phyloP scores from a whole-genome alignment of 2,797 vertebrate genomes.

The Acrossocheilus fasciatus region DNA sequence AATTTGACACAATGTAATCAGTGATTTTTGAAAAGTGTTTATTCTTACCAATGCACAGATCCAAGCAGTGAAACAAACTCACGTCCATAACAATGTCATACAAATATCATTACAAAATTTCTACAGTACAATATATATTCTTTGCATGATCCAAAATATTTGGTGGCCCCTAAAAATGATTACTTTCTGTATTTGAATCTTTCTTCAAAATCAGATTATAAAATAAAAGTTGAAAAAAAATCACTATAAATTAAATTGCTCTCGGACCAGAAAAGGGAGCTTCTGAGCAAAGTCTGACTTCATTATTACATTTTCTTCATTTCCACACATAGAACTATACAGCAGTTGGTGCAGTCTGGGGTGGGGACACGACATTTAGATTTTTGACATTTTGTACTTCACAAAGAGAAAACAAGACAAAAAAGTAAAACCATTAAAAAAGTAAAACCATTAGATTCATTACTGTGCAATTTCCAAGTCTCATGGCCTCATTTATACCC shows the following conservation, averaged over 20 bases:
- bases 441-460: conserved; percentile 33
- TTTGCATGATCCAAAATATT: conserved; percentile 99
- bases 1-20: not conserved
- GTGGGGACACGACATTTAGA: conserved; percentile 83
- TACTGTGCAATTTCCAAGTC: conserved; percentile 63
- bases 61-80: conserved; percentile 99
- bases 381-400: conserved; percentile 65
- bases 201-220: conserved; percentile 93
- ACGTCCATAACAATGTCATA: conserved; percentile 97
- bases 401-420: conserved; percentile 22
- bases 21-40: conserved; percentile 96
- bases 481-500: conserved; percentile 59
- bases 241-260: conserved; percentile 90
- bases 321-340: conserved; percentile 63
- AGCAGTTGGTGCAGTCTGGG: conserved; percentile 82
- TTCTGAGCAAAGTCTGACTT: conserved; percentile 49
- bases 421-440: conserved; percentile 17
- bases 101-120: conserved; percentile 99
- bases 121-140: conserved; percentile 99
- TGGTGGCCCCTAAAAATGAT: conserved; percentile 93
- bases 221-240: conserved; percentile 89
- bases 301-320: conserved; percentile 32
- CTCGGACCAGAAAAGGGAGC: conserved; percentile 74
- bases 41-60: conserved; percentile 94
- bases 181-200: conserved; percentile 75